Conservation (phyloP, 2,888 invertebrate species). For the Trissolcus brochymenae region DNA sequence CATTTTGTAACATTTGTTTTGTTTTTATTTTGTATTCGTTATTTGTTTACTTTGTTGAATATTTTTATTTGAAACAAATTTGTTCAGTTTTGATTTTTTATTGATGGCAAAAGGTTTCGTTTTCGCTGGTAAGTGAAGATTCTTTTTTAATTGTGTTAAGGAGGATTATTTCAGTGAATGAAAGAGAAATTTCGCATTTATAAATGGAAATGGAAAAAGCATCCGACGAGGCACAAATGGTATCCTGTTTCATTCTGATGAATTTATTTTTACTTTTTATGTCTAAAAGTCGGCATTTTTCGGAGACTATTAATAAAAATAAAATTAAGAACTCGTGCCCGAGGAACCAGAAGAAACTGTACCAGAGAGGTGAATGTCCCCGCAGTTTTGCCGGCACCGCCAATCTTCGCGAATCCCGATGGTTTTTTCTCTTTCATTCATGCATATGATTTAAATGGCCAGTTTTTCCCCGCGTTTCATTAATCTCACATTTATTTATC, state of each 20-base stretch:
- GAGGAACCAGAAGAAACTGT: constrained; percentile 38
- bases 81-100: too few species aligned
- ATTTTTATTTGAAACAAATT: too few species aligned
- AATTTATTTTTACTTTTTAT: constrained; percentile 27
- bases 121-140: too few species aligned
- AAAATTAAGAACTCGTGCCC: constrained; percentile 33
- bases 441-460: neutral
- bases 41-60: too few species aligned
- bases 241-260: neutral
- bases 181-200: neutral
- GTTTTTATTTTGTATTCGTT: too few species aligned
- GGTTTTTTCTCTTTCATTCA: too few species aligned
- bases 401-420: constrained; percentile 23
- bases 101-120: too few species aligned
- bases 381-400: constrained; percentile 47
- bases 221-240: neutral
- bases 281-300: constrained; percentile 32
- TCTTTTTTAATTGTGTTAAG: too few species aligned
- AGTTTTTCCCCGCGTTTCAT: neutral
- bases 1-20: too few species aligned
- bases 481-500: too few species aligned
- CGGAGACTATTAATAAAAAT: constrained; percentile 35
- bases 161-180: too few species aligned
- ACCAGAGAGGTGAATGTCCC: constrained; percentile 47
- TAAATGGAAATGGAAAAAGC: neutral